Conservation (phyloP, 2,888 invertebrate species). For the Hoplodrina blanda region DNA sequence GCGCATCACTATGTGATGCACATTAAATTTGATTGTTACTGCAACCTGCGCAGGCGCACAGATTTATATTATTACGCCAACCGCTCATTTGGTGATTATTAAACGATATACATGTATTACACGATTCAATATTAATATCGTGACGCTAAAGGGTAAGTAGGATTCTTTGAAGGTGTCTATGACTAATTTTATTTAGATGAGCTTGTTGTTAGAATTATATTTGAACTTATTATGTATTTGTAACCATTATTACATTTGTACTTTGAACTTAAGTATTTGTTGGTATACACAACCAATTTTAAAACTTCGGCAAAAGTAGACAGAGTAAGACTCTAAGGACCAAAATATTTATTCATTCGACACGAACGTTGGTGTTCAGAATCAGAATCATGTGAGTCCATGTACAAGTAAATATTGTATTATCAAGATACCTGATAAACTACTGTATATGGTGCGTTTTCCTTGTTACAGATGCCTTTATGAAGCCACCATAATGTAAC, state of each 20-base stretch:
- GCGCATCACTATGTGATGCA: conserved; percentile 81
- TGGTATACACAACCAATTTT: not conserved
- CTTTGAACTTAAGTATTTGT: not conserved
- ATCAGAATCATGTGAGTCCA: conserved; percentile 26
- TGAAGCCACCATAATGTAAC: conserved; percentile 63
- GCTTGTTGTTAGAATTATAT: conserved; percentile 4
- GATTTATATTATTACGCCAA: conserved; percentile 75
- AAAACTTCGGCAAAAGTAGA: not conserved
- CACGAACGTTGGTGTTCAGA: conserved; percentile 16
- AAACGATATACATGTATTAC: conserved; percentile 73
- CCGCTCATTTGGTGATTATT: conserved; percentile 70
- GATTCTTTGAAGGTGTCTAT: conserved; percentile 24
- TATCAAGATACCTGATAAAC: conserved; percentile 53
- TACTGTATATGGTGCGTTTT: conserved; percentile 52
- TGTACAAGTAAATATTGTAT: conserved; percentile 40
- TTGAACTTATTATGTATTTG: not conserved
- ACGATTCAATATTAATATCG: conserved; percentile 70
- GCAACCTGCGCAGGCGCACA: conserved; percentile 74
- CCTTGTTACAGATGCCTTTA: conserved; percentile 62
- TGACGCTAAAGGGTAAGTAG: conserved; percentile 64
- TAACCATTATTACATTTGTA: too few relatives aligned
- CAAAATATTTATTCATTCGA: conserved; percentile 10
- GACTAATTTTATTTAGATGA: not conserved
- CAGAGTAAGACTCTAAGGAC: not conserved
- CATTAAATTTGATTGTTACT: conserved; percentile 85